These are phyloP conservation scores for Plebejus anna DNA, from an alignment of 2,888 invertebrate genomes.

Conservation along the genomic window DNA sequence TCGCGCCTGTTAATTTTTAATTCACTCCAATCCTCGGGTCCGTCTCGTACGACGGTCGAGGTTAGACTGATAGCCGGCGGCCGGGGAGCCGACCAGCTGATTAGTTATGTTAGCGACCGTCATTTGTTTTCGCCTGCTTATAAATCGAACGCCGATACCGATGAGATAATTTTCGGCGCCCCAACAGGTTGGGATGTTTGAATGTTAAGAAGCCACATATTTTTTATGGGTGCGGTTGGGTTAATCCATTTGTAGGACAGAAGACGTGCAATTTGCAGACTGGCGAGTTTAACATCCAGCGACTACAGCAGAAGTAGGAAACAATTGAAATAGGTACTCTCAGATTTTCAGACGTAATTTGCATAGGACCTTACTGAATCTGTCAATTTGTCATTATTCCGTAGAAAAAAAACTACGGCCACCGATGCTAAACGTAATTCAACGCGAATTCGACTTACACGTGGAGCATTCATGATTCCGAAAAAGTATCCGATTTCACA, in stretches of 20 bases:
- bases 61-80: conserved; percentile 64
- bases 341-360: no score
- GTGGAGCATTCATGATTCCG: neutral
- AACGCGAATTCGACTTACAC: neutral
- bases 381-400: no score
- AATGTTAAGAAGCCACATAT: neutral
- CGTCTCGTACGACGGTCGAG: conserved; percentile 58
- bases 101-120: conserved; percentile 73
- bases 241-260: no score
- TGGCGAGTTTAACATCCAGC: no score
- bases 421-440: neutral
- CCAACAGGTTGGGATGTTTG: neutral
- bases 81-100: conserved; percentile 57
- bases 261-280: no score
- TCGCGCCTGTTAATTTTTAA: conserved; percentile 68
- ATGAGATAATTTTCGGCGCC: conserved; percentile 34
- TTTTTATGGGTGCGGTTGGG: neutral
- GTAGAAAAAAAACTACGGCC: neutral
- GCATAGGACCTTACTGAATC: no score
- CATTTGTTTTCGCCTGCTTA: conserved; percentile 67
- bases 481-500: conserved; percentile 14
- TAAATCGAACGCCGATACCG: conserved; percentile 58
- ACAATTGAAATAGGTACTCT: no score
- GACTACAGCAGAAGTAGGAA: no score
- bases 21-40: conserved; percentile 59